These are phyloP conservation scores for Tribolium madens DNA, from an alignment of 1,140 invertebrate genomes.

Conservation along the genomic window DNA sequence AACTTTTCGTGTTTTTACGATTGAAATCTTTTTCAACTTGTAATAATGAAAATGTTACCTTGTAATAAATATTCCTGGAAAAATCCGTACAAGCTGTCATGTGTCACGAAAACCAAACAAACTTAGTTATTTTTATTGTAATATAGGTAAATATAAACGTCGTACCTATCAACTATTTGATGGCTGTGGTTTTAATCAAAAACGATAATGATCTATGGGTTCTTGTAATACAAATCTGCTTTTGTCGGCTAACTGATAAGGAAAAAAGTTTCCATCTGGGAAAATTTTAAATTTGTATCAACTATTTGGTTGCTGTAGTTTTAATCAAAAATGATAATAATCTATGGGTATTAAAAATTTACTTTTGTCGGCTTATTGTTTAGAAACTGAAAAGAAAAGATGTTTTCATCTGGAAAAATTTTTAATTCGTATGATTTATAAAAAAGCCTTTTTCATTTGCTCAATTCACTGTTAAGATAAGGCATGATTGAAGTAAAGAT, in stretches of 20 bases:
- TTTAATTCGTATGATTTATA: conserved; percentile 27
- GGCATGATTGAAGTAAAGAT: conserved; percentile 20
- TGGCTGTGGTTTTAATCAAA: conserved; percentile 27
- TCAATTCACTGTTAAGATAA: conserved; percentile 24
- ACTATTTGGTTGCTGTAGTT: too few species aligned
- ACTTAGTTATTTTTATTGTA: conserved; percentile 15
- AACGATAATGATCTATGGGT: conserved; percentile 13
- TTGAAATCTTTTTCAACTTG: conserved; percentile 23
- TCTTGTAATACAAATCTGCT: too few species aligned
- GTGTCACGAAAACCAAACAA: conserved; percentile 12
- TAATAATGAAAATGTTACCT: conserved; percentile 21
- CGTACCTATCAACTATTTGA: conserved; percentile 20
- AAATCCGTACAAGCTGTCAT: conserved; percentile 29
- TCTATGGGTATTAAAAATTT: too few species aligned
- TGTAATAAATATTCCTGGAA: conserved; percentile 12
- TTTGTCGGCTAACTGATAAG: too few species aligned
- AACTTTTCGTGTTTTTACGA: conserved; percentile 24
- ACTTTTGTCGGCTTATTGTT: too few species aligned
- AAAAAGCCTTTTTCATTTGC: conserved; percentile 26
- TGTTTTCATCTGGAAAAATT: conserved; percentile 13
- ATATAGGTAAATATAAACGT: conserved; percentile 32
- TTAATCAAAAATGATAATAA: too few species aligned
- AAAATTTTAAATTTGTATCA: too few species aligned
- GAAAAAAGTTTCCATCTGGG: too few species aligned
- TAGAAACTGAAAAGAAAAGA: conserved; percentile 12